Conservation (phyloP, 2,888 invertebrate species). For the Aethes cnicana region DNA sequence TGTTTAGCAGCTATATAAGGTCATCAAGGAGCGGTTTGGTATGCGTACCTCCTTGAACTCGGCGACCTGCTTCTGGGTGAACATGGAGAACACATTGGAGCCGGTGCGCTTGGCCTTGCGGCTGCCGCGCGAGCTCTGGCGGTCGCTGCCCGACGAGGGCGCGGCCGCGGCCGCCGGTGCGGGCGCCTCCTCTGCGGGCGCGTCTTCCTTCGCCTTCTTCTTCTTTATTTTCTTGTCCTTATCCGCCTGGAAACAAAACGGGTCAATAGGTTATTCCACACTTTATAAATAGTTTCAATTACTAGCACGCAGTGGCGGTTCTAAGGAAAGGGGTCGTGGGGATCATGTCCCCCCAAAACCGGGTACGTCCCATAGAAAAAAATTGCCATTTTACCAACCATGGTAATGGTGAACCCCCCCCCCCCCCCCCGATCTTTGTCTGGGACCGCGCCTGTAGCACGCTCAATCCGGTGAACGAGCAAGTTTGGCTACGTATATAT, state of each 20-base stretch:
- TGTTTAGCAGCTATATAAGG: slow-evolving; percentile 41
- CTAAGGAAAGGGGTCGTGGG: too few species aligned
- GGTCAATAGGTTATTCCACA: slow-evolving; percentile 15
- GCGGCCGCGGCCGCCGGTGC: slow-evolving; percentile 85
- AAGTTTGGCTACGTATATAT: too few species aligned
- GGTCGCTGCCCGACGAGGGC: slow-evolving; percentile 82
- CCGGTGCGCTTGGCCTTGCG: slow-evolving; percentile 93
- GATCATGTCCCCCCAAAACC: too few species aligned
- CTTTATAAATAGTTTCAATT: too few species aligned
- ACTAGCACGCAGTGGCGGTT: too few species aligned
- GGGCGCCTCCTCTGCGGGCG: slow-evolving; percentile 85
- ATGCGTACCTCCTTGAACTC: slow-evolving; percentile 96
- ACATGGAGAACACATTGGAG: slow-evolving; percentile 98
- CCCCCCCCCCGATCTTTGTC: too few species aligned
- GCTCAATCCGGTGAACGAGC: too few species aligned
- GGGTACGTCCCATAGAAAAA: too few species aligned
- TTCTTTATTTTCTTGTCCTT: slow-evolving; percentile 97
- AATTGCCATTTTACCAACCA: too few species aligned
- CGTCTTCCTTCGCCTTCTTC: slow-evolving; percentile 87
- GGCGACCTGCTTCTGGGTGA: slow-evolving; percentile 97
- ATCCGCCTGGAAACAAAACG: slow-evolving; percentile 86
- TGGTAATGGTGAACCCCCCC: too few species aligned
- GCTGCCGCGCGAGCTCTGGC: slow-evolving; percentile 92
- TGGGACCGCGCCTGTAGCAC: too few species aligned
- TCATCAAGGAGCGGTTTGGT: neutral